These are phyloP conservation scores for Cepaea nemoralis DNA, from an alignment of 1,140 invertebrate species.

Conservation along the genomic window DNA sequence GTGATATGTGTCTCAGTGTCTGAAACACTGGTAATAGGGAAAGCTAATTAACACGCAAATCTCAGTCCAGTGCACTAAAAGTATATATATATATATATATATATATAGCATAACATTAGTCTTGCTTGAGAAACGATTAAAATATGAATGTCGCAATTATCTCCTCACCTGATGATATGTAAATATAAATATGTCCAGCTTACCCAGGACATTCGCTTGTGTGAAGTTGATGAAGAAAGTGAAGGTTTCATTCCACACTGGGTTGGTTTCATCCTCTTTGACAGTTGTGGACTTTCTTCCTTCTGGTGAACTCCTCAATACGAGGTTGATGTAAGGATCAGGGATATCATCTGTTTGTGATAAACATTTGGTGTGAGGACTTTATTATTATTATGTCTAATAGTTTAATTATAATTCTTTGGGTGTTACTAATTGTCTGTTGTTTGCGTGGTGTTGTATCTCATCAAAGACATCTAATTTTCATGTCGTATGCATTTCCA, in stretches of 20 bases:
- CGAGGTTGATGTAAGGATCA: constrained; percentile 72
- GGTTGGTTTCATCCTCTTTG: constrained; percentile 70
- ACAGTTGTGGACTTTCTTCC: constrained; percentile 67
- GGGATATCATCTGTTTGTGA: constrained; percentile 71
- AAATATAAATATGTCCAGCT: constrained; percentile 6
- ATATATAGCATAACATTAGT: too few species aligned
- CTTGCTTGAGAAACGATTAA: neutral
- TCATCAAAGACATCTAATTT: neutral
- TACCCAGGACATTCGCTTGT: constrained; percentile 59
- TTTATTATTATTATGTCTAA: too few species aligned
- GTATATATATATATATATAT: neutral
- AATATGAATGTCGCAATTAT: too few species aligned
- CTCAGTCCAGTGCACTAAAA: too few species aligned
- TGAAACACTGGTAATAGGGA: too few species aligned
- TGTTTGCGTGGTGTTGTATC: neutral
- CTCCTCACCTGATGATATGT: too few species aligned
- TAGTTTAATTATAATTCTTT: neutral
- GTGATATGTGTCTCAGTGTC: too few species aligned
- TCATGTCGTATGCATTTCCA: neutral
- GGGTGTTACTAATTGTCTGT: neutral
- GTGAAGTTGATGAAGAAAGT: constrained; percentile 69
- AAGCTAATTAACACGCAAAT: too few species aligned
- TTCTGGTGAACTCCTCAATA: constrained; percentile 70
- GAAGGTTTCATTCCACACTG: constrained; percentile 73
- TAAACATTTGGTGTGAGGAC: neutral